A percentile compares a stretch with the other conserved stretches of the same genome.
phyloP scores from a whole-genome alignment of 2,113 vertebrate genomes.

The Salvelinus fontinalis region DNA sequence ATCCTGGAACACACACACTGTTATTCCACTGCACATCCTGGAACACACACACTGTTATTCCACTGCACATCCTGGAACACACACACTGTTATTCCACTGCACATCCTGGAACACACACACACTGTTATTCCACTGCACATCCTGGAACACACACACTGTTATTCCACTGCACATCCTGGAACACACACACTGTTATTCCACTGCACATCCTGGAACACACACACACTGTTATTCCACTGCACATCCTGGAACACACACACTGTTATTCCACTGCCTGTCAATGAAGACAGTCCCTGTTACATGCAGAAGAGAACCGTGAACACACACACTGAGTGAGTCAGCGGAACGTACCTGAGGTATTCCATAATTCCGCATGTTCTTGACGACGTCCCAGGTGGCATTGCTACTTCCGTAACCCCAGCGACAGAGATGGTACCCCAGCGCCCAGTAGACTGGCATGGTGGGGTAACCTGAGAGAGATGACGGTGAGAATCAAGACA shows the following conservation, averaged over 20 bases:
- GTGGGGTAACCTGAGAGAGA: slow-evolving; percentile 72
- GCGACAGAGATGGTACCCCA: slow-evolving; percentile 88
- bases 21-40: too few species aligned
- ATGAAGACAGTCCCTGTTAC: neutral
- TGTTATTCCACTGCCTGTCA: neutral
- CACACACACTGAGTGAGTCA: slow-evolving; percentile 7
- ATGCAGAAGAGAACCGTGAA: neutral
- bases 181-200: slow-evolving; percentile 60
- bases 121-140: slow-evolving; percentile 82
- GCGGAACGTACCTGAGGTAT: slow-evolving; percentile 70
- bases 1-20: too few species aligned
- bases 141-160: slow-evolving; percentile 57
- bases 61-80: too few species aligned
- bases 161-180: slow-evolving; percentile 82
- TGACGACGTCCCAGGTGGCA: slow-evolving; percentile 79
- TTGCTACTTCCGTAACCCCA: slow-evolving; percentile 85
- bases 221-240: slow-evolving; percentile 66
- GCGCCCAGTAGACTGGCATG: slow-evolving; percentile 84
- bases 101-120: too few species aligned
- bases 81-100: too few species aligned
- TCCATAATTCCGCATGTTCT: slow-evolving; percentile 75
- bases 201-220: slow-evolving; percentile 75
- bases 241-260: slow-evolving; percentile 71
- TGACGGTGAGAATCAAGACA: neutral
- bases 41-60: too few species aligned